These are phyloP conservation scores for Nycticryphes semicollaris DNA, from an alignment of 2,113 vertebrate species.

Conservation along the genomic window DNA sequence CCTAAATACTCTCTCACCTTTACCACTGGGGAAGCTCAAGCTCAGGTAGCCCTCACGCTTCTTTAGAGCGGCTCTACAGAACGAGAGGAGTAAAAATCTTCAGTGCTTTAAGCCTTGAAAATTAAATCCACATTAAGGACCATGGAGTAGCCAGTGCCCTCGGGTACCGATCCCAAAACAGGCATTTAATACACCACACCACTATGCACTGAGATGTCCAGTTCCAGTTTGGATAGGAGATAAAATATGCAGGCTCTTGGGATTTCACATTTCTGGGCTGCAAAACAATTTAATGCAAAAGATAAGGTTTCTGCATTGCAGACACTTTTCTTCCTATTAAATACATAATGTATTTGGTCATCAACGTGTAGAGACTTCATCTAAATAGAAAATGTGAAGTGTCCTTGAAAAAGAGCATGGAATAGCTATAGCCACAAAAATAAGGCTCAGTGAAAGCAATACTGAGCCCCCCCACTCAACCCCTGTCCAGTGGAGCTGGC, in stretches of 20 bases:
- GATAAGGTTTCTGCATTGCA: conserved; percentile 32
- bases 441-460: background rate
- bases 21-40: background rate
- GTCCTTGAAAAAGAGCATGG: background rate
- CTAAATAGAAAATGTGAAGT: background rate
- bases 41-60: fast-evolving
- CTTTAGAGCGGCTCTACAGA: background rate
- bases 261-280: background rate
- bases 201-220: background rate
- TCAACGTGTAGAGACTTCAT: background rate
- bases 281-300: background rate
- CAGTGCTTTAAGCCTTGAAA: background rate
- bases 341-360: background rate
- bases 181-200: background rate
- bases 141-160: background rate
- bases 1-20: background rate
- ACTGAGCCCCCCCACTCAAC: background rate
- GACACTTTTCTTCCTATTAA: conserved; percentile 22
- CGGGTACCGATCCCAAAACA: background rate
- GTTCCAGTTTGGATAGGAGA: background rate
- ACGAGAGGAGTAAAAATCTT: background rate
- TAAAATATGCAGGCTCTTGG: background rate
- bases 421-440: background rate
- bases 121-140: background rate
- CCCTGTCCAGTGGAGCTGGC: background rate